Base-by-base conservation (phyloP, 2,113 vertebrate genomes). In the Labrus mixtus region DNA sequence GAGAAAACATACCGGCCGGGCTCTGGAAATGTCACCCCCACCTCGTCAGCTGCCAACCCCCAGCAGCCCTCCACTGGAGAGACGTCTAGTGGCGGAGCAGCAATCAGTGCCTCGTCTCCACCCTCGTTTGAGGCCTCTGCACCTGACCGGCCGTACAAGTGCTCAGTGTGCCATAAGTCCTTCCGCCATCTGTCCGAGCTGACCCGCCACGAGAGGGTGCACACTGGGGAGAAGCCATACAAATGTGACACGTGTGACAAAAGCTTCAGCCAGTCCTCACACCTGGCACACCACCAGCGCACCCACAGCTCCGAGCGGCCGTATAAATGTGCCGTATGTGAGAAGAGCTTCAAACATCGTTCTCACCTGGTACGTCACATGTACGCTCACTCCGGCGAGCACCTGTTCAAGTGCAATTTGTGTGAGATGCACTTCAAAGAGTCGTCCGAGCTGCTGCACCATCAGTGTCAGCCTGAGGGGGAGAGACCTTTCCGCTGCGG, bases 341-440 rank as follows among this genome's bases (percentile, higher is more conserved):
- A 98, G 91, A 99, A 99, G 94, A 97, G 95, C 92, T 99, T 98
- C 76, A 99, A 99, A 86, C 97, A 98, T 91, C 96, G 97, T 83
- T 98, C 97, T 0, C 97, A 98, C 91, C 95, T 99, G 5, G 96
- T 98, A 78, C 96, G 97, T 53, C 97, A 99, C 94, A 99, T 98
- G 97, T 98, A 97, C 0, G 97, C 97, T 0, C 97, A 98, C 64
- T 97, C 97, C 0, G 97, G 97, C 0, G 96, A 97, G 89, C 97
- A 98, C 91, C 95, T 99, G 13, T 99, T 99, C 94, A 97, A 97
- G 91, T 98, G 97, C 90, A 97, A 97, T 29, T 85, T 97, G 87
- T 99, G 97, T 0, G 97, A 98, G 91, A 93, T 97, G 88, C 97
- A 97, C 83, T 99, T 99, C 90, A 98, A 98, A 78, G 97, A 99